Conservation (phyloP, 1,140 invertebrate species). For the Aethina tumida region DNA sequence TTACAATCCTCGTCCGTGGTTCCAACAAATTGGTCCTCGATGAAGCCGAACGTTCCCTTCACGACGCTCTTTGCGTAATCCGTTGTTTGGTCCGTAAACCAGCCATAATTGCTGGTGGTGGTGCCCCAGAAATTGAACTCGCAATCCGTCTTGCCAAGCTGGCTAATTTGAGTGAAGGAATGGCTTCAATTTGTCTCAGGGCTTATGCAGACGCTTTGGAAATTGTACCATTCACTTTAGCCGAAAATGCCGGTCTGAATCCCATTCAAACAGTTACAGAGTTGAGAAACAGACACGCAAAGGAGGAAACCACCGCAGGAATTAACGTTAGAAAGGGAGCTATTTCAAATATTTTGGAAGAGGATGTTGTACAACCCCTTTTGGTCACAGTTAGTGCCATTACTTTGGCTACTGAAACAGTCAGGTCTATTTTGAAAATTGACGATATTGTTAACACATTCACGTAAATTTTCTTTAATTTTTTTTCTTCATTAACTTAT, state of each 20-base stretch:
- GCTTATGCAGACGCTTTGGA: conserved; percentile 95
- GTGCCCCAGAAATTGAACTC: conserved; percentile 94
- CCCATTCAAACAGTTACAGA: conserved; percentile 96
- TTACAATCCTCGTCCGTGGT: conserved; percentile 88
- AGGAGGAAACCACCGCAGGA: conserved; percentile 72
- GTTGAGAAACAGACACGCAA: conserved; percentile 86
- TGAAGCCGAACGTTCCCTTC: conserved; percentile 91
- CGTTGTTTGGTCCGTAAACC: conserved; percentile 87
- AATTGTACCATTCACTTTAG: conserved; percentile 93
- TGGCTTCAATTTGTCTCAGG: conserved; percentile 89
- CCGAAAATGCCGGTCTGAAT: conserved; percentile 99
- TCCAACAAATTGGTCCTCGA: conserved; percentile 96
- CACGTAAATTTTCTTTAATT: conserved; percentile 3
- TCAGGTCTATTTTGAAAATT: conserved; percentile 96
- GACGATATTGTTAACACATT: conserved; percentile 86
- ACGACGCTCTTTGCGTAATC: conserved; percentile 97
- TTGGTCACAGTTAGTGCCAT: conserved; percentile 91
- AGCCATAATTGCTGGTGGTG: conserved; percentile 88
- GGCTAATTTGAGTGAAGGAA: conserved; percentile 76
- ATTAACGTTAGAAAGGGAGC: conserved; percentile 95
- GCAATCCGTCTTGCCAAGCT: conserved; percentile 74
- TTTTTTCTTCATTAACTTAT: too few species aligned
- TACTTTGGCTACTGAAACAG: conserved; percentile 91
- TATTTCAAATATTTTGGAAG: conserved; percentile 93
- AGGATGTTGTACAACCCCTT: conserved; percentile 96